Conservation (phyloP, 2,888 invertebrate genomes). For the Nysson spinosus region DNA sequence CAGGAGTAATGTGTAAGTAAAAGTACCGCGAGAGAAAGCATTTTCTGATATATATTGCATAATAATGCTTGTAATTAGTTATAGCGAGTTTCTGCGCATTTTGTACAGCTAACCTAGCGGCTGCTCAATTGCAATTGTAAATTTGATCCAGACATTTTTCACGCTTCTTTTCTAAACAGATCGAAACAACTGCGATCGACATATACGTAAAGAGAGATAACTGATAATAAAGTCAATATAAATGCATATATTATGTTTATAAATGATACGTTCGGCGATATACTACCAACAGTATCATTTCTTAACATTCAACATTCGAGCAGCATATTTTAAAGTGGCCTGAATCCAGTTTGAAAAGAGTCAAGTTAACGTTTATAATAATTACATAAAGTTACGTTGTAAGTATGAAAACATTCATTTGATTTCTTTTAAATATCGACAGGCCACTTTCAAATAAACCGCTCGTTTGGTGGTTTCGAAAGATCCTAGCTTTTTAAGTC, state of each 20-base stretch:
- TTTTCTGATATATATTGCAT: conserved; percentile 33
- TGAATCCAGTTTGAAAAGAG: no score
- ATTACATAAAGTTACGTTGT: no score
- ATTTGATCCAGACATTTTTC: conserved; percentile 38
- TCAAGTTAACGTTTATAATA: no score
- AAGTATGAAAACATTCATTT: no score
- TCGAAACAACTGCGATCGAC: conserved; percentile 26
- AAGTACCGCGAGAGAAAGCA: conserved; percentile 6
- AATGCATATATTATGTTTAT: conserved; percentile 21
- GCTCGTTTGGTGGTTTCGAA: no score
- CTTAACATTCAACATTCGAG: no score
- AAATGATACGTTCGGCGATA: conserved; percentile 2
- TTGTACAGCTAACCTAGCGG: conserved; percentile 52
- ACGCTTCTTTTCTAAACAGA: conserved; percentile 44
- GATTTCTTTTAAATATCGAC: neutral
- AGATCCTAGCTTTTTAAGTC: no score
- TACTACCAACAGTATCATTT: conserved; percentile 2
- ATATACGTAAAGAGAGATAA: conserved; percentile 29
- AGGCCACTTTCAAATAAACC: no score
- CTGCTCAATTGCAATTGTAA: conserved; percentile 52
- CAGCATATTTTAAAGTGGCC: no score
- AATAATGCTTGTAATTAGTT: conserved; percentile 44
- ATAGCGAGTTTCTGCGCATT: conserved; percentile 39
- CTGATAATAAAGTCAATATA: conserved; percentile 45
- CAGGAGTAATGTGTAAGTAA: conserved; percentile 30